Percentiles rank a stretch among this genome's conserved stretches.
Conservation (phyloP, 2,797 vertebrate genomes). For the Morus bassanus region DNA sequence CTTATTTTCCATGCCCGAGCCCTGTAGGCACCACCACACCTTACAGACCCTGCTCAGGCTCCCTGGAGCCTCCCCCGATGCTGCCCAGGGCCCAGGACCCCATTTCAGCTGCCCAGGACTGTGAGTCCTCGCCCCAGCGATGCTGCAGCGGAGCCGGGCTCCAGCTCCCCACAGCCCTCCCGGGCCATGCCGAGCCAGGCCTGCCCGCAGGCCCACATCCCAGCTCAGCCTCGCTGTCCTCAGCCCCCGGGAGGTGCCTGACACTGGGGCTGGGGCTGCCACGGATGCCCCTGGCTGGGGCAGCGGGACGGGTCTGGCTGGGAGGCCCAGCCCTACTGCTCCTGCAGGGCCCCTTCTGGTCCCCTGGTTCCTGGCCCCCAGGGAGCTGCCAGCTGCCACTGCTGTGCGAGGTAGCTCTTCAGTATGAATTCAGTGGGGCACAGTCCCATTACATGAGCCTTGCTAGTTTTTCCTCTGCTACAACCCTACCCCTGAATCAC, state of each 20-base stretch:
- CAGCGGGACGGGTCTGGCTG: not conserved
- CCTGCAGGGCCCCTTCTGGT: not conserved
- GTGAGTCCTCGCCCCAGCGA: accelerated
- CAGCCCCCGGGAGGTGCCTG: accelerated
- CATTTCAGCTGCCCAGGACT: accelerated
- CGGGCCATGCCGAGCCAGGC: accelerated
- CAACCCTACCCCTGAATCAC: not conserved
- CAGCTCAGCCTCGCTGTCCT: accelerated
- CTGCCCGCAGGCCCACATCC: not conserved
- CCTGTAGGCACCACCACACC: not conserved
- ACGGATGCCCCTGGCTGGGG: accelerated
- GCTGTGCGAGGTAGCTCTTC: not conserved
- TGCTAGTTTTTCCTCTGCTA: not conserved
- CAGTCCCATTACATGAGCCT: not conserved
- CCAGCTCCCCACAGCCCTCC: no score
- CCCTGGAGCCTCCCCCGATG: not conserved
- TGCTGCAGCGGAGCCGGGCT: accelerated
- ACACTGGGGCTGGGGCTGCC: no score
- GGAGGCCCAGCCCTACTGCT: not conserved
- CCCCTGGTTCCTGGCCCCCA: not conserved
- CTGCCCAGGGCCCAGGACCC: not conserved
- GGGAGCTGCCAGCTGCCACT: not conserved
- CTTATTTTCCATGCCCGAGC: not conserved
- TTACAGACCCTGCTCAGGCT: accelerated
- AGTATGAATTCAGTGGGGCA: not conserved